Base-by-base conservation (phyloP, 2,888 invertebrate species). In the Melitaea athalia region DNA sequence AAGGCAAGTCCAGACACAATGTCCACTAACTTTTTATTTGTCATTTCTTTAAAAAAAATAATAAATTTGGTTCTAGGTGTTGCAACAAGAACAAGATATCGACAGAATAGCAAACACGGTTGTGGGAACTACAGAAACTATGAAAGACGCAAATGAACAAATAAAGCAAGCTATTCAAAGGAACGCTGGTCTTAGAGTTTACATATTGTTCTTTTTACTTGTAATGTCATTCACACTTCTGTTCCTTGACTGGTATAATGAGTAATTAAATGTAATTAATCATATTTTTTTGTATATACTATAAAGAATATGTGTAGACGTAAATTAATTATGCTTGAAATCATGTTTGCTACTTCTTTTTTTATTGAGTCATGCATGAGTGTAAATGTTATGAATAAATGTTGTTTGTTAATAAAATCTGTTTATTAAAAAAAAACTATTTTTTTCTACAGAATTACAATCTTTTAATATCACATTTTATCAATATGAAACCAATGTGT, bases 161-260 rank as follows among this genome's bases (percentile, higher is more conserved):
- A 98, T 99, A 64, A 94, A 98, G 75, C 97, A 99, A 91, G 99
- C 99, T 0, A 99, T 99, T 81, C 98, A 99, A 88, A 95, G 98
- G 74, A 99, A 99, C 88, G 99, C 99, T 0, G 98, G 99, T 0
- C 94, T 99, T 50, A 94, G 99, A 77, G 98, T 98, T 14, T 99
- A 98, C 94, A 95, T 99, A 67, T 91, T 99, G 42, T 99, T 99
- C 90, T 99, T 99, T 85, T 93, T 99, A 65, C 92, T 99, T 76
- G 98, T 99, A 50, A 96, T 99, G 95, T 98, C 99, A 50, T 98
- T 99, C 85, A 97, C 98, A 24, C 93, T 99, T 63, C 92, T 99
- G 11, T 99, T 99, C 88, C 94, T 99, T 64, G 99, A 99, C 93
- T 99, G 99, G 99, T 99, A 99, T 87, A 99, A 99, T 94, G 97